Base-by-base conservation (phyloP, 2,797 vertebrate genomes). In the Philypnodon macrostomus region DNA sequence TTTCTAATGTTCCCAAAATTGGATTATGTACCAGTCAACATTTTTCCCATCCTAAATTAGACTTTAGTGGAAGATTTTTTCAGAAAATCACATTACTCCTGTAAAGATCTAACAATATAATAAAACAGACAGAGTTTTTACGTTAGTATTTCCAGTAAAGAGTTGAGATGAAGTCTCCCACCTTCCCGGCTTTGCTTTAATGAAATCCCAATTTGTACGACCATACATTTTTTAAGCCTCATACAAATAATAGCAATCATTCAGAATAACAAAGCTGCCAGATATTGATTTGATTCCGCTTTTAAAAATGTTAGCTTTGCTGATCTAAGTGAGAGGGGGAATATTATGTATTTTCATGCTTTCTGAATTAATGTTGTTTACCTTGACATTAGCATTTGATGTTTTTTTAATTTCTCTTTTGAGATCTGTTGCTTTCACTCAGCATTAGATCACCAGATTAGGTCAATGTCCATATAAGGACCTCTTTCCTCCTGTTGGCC, bases 231-330 rank as follows among this genome's bases (percentile, higher is more conserved):
- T 53, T 59, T 42, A 51, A 56, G 34, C 23, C 47, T 13, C 40
- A 65, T 55, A 67, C 53, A 79, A 81, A 77, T 63, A 35, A 58
- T 6, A 65, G 45, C 49, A 1, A 53, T 73, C 57, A 71, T 38
- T 49, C 40, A 50, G 45, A 53, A 63, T 15, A 23, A 23, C 21
- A 23, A 23, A 29, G n/a, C n/a, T n/a, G n/a, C n/a, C n/a, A n/a
- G n/a, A n/a, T n/a, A n/a, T n/a, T n/a, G n/a, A n/a, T n/a, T n/a
- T n/a, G n/a, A n/a, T n/a, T n/a, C n/a, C n/a, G n/a, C n/a, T n/a
- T n/a, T n/a, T n/a, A n/a, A n/a, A n/a, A n/a, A n/a, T n/a, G n/a
- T n/a, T n/a, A n/a, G n/a, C n/a, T n/a, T n/a, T n/a, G n/a, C n/a
- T n/a, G n/a, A n/a, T n/a, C n/a, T n/a, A n/a, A n/a, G n/a, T n/a